Evolutionary conservation across 2,888 invertebrate species (phyloP).

Genomic region (Aporophyla nigra): DNA sequence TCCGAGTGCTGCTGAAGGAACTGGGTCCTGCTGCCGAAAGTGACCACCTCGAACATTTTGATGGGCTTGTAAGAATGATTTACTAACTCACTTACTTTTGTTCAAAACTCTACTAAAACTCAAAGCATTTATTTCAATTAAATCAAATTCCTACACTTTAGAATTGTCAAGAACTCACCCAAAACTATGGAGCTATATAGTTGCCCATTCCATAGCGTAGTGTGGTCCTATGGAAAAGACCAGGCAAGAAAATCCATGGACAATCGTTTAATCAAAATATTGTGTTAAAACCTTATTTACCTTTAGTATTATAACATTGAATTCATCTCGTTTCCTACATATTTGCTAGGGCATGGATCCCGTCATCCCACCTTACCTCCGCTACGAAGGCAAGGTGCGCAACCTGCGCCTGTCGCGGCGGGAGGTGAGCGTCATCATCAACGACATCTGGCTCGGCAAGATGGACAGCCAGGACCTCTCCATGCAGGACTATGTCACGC

Average conservation of each 20-base stretch:
- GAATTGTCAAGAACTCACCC: background rate
- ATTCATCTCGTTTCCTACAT: background rate
- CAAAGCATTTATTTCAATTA: background rate
- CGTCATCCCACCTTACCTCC: constrained; percentile 84
- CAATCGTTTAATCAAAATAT: background rate
- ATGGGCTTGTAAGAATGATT: constrained; percentile 81
- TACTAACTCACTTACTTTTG: background rate
- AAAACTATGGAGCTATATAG: background rate
- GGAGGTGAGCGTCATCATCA: constrained; percentile 86
- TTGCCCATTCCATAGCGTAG: background rate
- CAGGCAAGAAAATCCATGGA: background rate
- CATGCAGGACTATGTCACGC: constrained; percentile 87
- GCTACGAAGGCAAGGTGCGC: constrained; percentile 85
- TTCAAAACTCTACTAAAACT: background rate
- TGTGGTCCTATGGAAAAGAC: background rate
- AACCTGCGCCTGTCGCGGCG: constrained; percentile 88
- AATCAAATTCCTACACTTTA: background rate
- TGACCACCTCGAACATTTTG: constrained; percentile 86
- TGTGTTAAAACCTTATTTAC: background rate
- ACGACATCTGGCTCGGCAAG: constrained; percentile 88
- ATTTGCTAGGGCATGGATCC: constrained; percentile 84
- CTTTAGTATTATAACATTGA: too few species aligned
- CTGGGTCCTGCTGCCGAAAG: constrained; percentile 87
- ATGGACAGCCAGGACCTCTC: constrained; percentile 67
- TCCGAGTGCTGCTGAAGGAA: constrained; percentile 86